phyloP scores from a whole-genome alignment of 2,888 invertebrate species.

The Amiota minor region DNA sequence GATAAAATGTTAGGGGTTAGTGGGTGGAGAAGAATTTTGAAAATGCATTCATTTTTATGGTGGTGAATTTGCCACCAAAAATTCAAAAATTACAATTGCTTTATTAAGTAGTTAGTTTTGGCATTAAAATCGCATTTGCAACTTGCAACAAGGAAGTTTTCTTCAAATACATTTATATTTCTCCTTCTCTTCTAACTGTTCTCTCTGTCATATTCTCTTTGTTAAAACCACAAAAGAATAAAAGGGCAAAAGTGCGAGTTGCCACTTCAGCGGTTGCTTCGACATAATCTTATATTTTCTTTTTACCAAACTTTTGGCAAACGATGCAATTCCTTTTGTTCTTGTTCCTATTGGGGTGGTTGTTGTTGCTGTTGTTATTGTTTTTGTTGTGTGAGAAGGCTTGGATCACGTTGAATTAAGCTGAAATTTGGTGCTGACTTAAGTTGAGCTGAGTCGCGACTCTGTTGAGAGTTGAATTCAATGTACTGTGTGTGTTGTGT shows the following conservation, averaged over 20 bases:
- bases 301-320: too few relatives aligned
- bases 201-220: too few relatives aligned
- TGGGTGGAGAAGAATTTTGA: too few relatives aligned
- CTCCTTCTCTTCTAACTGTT: too few relatives aligned
- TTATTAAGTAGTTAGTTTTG: not conserved
- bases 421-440: conserved; percentile 3
- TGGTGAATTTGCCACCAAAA: not conserved
- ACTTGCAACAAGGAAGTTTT: not conserved
- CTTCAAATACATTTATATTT: not conserved
- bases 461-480: not conserved
- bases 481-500: too few relatives aligned
- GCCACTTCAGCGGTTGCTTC: too few relatives aligned
- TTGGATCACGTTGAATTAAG: not conserved
- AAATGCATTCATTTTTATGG: too few relatives aligned
- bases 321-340: too few relatives aligned
- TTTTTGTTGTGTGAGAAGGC: not conserved
- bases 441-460: conserved; percentile 4
- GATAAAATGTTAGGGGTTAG: not conserved
- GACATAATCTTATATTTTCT: conserved; percentile 7
- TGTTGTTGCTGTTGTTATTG: not conserved
- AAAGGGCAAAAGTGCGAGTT: too few relatives aligned
- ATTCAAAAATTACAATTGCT: conserved; percentile 7
- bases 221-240: too few relatives aligned
- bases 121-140: not conserved
- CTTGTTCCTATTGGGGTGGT: not conserved